A percentile compares a stretch with the other conserved stretches of the same genome.
These are phyloP conservation scores for Bombylius major DNA, from an alignment of 2,888 invertebrate genomes.

Conservation along the genomic window DNA sequence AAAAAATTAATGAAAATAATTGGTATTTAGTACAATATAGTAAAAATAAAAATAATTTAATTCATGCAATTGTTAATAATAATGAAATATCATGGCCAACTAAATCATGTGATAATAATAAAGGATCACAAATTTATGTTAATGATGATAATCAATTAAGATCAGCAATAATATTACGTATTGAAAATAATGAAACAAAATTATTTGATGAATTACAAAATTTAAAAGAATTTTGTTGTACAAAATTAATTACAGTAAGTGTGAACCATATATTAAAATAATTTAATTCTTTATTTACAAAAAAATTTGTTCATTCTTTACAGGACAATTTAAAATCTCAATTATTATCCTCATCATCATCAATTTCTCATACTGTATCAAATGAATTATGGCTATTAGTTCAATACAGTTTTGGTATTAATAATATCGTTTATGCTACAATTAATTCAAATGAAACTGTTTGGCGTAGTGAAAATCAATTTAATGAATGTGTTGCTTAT, in stretches of 20 bases:
- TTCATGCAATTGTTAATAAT: not conserved
- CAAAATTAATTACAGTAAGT: not conserved
- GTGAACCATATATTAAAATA: not conserved
- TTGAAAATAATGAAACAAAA: not conserved
- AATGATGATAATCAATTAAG: not conserved
- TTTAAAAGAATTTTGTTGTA: not conserved
- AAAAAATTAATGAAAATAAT: not conserved
- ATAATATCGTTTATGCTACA: not conserved
- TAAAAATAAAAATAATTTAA: not conserved
- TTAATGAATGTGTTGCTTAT: not conserved
- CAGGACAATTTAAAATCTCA: not conserved
- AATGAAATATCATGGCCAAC: not conserved
- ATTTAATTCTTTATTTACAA: too few species aligned
- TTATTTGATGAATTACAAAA: not conserved
- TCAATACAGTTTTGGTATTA: not conserved
- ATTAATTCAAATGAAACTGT: not conserved
- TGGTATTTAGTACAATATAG: not conserved
- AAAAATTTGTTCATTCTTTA: too few species aligned
- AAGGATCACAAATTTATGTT: not conserved
- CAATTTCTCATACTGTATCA: not conserved
- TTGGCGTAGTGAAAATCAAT: not conserved
- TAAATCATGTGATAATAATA: not conserved
- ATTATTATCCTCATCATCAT: not conserved
- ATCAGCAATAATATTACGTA: not conserved
- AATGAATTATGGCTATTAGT: not conserved